phyloP scores from a whole-genome alignment of 2,113 vertebrate species.

The Montifringilla adamsi region DNA sequence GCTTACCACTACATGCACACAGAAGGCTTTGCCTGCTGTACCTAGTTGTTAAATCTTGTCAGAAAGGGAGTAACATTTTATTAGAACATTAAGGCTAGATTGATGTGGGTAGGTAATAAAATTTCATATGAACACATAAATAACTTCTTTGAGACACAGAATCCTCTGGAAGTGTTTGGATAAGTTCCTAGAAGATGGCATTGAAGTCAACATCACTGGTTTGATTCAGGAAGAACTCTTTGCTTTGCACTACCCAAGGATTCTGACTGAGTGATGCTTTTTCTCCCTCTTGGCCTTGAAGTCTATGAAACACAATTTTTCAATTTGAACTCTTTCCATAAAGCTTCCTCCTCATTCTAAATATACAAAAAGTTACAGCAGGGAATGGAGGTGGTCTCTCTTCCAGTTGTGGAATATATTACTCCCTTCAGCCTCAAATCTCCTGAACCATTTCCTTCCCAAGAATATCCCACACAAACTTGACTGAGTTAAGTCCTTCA shows the following conservation, averaged over 20 bases:
- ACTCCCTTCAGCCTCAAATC: not conserved
- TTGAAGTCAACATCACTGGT: not conserved
- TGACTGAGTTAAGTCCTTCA: not conserved
- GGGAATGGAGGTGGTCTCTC: not conserved
- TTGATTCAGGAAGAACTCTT: not conserved
- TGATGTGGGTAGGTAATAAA: not conserved
- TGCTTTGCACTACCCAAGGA: not conserved
- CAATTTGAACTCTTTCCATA: not conserved
- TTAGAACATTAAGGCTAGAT: not conserved
- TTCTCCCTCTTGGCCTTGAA: not conserved
- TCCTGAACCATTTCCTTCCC: not conserved
- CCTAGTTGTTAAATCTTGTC: not conserved
- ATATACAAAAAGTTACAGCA: not conserved
- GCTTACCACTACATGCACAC: not conserved
- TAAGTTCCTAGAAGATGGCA: not conserved
- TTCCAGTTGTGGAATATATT: not conserved
- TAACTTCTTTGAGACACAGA: not conserved
- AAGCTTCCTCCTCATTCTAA: slow-evolving; percentile 39
- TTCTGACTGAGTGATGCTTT: not conserved
- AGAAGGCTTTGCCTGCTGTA: not conserved
- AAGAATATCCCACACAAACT: not conserved
- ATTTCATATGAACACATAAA: not conserved
- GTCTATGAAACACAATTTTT: not conserved
- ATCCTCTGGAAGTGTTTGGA: not conserved
- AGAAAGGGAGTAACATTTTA: not conserved